phyloP scores from a whole-genome alignment of 1,140 invertebrate species.

The Lerema accius region DNA sequence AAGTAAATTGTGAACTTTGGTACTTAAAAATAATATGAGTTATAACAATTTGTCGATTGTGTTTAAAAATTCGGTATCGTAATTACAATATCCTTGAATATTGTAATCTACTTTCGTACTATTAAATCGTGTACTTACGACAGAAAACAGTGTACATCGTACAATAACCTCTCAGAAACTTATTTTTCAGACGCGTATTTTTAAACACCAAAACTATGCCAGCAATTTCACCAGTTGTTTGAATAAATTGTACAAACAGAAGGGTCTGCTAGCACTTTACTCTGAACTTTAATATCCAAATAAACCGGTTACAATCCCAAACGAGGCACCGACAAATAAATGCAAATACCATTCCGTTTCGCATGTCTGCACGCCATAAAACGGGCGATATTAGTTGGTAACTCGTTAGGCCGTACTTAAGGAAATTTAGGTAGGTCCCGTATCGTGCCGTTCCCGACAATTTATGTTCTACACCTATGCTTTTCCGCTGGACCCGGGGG shows the following conservation, averaged over 20 bases:
- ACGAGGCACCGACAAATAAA: slow-evolving; percentile 37
- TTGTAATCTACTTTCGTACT: no score
- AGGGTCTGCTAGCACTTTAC: slow-evolving; percentile 22
- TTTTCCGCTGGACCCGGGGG: slow-evolving; percentile 32
- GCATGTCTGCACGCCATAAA: slow-evolving; percentile 57
- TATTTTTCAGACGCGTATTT: not conserved
- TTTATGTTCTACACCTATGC: slow-evolving; percentile 44
- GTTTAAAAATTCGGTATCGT: no score
- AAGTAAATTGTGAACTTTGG: no score
- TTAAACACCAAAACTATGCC: not conserved
- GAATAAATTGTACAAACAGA: slow-evolving; percentile 19
- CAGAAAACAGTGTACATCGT: no score
- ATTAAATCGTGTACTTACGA: no score
- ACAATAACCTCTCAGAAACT: no score
- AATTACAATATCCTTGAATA: no score
- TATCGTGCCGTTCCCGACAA: slow-evolving; percentile 44
- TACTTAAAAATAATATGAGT: no score
- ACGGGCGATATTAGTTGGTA: slow-evolving; percentile 60
- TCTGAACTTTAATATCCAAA: slow-evolving; percentile 32
- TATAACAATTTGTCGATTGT: no score
- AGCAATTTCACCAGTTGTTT: not conserved
- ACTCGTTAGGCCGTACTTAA: slow-evolving; percentile 58
- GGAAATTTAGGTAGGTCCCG: slow-evolving; percentile 53
- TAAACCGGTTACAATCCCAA: slow-evolving; percentile 33
- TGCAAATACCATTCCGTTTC: slow-evolving; percentile 43